phyloP scores from a whole-genome alignment of 1,140 invertebrate species.

The Megathymus violae region DNA sequence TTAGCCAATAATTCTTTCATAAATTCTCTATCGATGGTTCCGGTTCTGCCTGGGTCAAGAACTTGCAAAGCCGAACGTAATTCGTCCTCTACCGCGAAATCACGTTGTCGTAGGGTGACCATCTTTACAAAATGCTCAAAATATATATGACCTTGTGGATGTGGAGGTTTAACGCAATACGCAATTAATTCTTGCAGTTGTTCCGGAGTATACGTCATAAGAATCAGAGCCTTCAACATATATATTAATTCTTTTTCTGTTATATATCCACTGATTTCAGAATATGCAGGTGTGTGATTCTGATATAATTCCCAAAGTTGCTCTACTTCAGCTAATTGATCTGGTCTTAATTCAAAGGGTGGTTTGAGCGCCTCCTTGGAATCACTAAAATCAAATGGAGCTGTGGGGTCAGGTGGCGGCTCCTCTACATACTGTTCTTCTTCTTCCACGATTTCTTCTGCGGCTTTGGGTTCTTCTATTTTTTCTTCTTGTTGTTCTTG shows the following conservation, averaged over 20 bases:
- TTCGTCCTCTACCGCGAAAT: conserved; percentile 70
- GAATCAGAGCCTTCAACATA: conserved; percentile 69
- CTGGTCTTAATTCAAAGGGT: conserved; percentile 64
- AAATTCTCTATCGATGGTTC: conserved; percentile 62
- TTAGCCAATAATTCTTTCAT: conserved; percentile 62
- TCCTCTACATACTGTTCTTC: conserved; percentile 65
- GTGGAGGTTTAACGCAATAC: conserved; percentile 66
- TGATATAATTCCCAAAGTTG: conserved; percentile 72
- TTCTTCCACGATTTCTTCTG: conserved; percentile 53
- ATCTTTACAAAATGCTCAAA: conserved; percentile 75
- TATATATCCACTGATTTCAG: conserved; percentile 68
- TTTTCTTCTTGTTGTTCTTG: conserved; percentile 49
- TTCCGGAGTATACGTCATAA: conserved; percentile 71
- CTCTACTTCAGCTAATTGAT: conserved; percentile 71
- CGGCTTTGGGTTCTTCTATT: conserved; percentile 38
- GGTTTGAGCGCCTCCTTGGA: conserved; percentile 68
- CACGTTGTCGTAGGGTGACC: conserved; percentile 69
- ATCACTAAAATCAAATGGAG: conserved; percentile 67
- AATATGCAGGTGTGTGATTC: conserved; percentile 73
- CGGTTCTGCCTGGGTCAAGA: conserved; percentile 62
- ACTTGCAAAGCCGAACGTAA: conserved; percentile 65
- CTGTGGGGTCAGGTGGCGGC: conserved; percentile 69
- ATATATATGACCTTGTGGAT: conserved; percentile 68
- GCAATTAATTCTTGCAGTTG: conserved; percentile 69
- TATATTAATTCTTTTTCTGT: conserved; percentile 74